Percentiles rank a stretch among this genome's conserved stretches.
These are phyloP conservation scores for Lepidochrysops patricia DNA, from an alignment of 2,888 invertebrate genomes.

Conservation along the genomic window DNA sequence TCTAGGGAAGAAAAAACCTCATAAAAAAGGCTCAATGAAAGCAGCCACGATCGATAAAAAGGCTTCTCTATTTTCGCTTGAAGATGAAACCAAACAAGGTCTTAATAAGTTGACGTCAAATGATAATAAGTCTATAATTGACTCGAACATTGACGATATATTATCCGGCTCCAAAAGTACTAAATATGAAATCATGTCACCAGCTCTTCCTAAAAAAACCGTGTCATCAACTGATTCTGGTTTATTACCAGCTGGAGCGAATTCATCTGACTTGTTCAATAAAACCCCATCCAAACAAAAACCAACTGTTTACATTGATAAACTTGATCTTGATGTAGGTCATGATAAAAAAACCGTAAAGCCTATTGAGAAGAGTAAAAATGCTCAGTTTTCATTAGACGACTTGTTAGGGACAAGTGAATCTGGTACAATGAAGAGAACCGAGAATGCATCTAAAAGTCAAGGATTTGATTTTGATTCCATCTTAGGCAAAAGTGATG, in stretches of 20 bases:
- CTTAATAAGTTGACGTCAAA: constrained; percentile 25
- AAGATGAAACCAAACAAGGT: constrained; percentile 22
- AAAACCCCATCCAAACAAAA: not conserved
- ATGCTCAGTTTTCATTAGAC: constrained; percentile 62
- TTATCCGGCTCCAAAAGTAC: constrained; percentile 35
- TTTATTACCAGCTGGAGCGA: constrained; percentile 36
- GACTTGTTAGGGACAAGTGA: constrained; percentile 67
- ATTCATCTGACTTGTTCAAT: constrained; percentile 35
- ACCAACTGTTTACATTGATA: not conserved
- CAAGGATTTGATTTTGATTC: constrained; percentile 54
- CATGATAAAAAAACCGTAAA: not conserved
- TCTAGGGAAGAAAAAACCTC: constrained; percentile 55
- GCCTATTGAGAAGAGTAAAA: constrained; percentile 37
- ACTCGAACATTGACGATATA: constrained; percentile 34
- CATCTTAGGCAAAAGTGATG: constrained; percentile 45
- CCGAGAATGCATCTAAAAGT: constrained; percentile 39
- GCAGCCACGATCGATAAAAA: constrained; percentile 45
- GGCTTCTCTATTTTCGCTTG: constrained; percentile 30
- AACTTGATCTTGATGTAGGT: not conserved
- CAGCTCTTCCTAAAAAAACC: constrained; percentile 37
- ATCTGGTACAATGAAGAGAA: constrained; percentile 32
- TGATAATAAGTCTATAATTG: constrained; percentile 37
- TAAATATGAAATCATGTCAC: constrained; percentile 30
- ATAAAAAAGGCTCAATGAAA: constrained; percentile 37
- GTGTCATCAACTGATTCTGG: not conserved